phyloP scores from a whole-genome alignment of 2,888 invertebrate genomes.

The Tenthredo notha region DNA sequence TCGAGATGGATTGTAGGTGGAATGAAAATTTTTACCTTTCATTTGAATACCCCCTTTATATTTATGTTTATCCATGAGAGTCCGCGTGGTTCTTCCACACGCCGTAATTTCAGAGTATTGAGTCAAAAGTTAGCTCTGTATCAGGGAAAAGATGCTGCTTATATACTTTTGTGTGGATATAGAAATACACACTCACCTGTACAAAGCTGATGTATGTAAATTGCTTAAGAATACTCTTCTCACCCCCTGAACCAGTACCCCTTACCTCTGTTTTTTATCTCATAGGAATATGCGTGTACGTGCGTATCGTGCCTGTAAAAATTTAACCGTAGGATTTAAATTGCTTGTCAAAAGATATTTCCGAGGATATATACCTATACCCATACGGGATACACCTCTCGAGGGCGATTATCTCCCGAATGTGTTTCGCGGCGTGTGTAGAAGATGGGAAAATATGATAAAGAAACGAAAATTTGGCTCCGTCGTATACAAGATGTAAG shows the following conservation, averaged over 20 bases:
- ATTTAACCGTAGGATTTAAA: slow-evolving; percentile 4
- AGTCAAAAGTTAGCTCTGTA: background rate
- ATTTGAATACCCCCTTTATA: background rate
- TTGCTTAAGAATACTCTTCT: background rate
- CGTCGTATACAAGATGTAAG: background rate
- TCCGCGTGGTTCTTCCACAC: background rate
- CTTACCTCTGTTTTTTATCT: background rate
- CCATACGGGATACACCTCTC: background rate
- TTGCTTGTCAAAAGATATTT: slow-evolving; percentile 7
- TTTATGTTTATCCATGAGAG: slow-evolving; percentile 11
- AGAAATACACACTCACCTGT: background rate
- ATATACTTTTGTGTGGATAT: background rate
- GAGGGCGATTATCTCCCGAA: background rate
- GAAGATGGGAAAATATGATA: background rate
- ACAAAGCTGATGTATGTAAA: background rate
- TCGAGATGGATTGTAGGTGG: background rate
- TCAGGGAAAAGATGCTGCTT: background rate
- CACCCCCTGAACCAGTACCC: background rate
- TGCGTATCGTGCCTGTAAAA: background rate
- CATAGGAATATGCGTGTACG: background rate
- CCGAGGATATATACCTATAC: background rate
- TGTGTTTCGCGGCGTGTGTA: background rate
- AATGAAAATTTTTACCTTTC: background rate
- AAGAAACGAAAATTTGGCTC: background rate
- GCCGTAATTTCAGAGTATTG: background rate